phyloP scores from a whole-genome alignment of 2,113 vertebrate species.

The Hystrix brachyura region DNA sequence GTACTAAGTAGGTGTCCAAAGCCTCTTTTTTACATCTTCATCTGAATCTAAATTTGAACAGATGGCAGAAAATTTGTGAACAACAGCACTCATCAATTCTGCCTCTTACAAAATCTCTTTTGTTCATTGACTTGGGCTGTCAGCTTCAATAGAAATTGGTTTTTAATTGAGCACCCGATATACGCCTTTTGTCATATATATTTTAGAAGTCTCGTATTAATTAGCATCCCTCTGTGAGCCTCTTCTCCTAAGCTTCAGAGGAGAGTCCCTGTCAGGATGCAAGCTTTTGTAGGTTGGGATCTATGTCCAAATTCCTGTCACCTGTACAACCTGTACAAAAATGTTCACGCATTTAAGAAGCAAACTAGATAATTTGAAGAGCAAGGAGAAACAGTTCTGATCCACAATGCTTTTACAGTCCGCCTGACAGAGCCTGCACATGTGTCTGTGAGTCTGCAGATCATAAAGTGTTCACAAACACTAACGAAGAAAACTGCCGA shows the following conservation, averaged over 20 bases:
- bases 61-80: not conserved
- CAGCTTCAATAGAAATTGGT: not conserved
- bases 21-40: not conserved
- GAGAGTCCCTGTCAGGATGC: not conserved
- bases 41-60: conserved; percentile 21
- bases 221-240: not conserved
- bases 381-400: conserved; percentile 29
- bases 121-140: not conserved
- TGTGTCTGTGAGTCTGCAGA: not conserved
- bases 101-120: conserved; percentile 41
- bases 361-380: conserved; percentile 41
- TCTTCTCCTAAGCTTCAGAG: conserved; percentile 36
- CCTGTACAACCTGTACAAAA: not conserved
- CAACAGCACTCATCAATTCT: not conserved
- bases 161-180: not conserved
- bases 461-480: not conserved
- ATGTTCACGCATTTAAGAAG: conserved; percentile 53
- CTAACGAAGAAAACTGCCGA: not conserved
- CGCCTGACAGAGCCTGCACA: not conserved
- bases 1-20: not conserved
- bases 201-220: not conserved
- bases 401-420: not conserved
- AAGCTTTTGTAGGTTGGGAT: not conserved
- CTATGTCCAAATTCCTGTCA: not conserved
- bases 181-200: not conserved